Evolutionary conservation across 2,113 vertebrate species (phyloP).

Genomic region (Melierax canorus): DNA sequence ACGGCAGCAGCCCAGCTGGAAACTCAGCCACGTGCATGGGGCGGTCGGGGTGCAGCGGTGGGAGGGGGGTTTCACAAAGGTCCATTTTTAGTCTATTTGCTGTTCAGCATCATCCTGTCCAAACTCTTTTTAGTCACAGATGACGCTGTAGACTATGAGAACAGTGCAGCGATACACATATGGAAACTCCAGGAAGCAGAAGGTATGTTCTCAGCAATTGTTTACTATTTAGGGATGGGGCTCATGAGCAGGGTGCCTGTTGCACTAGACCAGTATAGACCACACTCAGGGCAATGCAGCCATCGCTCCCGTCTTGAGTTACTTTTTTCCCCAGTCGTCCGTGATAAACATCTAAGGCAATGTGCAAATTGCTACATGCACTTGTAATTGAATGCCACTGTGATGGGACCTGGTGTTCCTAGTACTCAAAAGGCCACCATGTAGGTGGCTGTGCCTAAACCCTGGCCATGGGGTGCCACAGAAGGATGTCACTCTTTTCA

Average conservation of each 20-base stretch:
- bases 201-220: neutral
- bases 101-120: neutral
- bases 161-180: neutral
- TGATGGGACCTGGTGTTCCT: rapidly evolving
- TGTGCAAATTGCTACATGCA: neutral
- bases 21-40: neutral
- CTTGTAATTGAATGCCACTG: neutral
- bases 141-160: conserved; percentile 61
- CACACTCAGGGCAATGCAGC: rapidly evolving
- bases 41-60: rapidly evolving
- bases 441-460: neutral
- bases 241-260: neutral
- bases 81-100: neutral
- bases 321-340: rapidly evolving
- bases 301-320: neutral
- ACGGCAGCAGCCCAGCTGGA: neutral
- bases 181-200: conserved; percentile 28
- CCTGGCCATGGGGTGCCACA: neutral
- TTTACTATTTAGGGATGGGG: neutral
- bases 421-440: rapidly evolving
- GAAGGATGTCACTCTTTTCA: neutral
- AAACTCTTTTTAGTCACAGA: neutral
- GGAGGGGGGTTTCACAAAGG: neutral
- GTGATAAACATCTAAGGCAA: neutral
- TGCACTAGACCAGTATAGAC: rapidly evolving